phyloP scores from a whole-genome alignment of 2,888 invertebrate species.

The Alloscopus bannaensis region DNA sequence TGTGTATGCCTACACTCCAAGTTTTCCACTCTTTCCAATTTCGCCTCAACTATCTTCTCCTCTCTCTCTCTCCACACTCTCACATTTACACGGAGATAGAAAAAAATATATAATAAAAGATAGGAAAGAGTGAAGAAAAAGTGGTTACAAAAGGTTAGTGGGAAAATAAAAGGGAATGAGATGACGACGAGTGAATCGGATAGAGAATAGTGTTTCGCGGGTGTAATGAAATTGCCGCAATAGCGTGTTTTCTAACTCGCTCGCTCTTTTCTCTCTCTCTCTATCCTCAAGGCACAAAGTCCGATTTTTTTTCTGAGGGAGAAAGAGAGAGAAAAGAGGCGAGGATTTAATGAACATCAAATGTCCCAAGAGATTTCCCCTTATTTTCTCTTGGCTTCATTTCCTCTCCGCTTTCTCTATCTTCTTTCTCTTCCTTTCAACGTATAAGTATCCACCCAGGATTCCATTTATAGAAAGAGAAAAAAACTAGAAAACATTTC shows the following conservation, averaged over 20 bases:
- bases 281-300: slow-evolving; percentile 57
- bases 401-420: slow-evolving; percentile 57
- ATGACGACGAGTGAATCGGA: slow-evolving; percentile 62
- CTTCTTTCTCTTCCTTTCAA: slow-evolving; percentile 45
- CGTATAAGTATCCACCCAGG: no score
- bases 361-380: slow-evolving; percentile 70
- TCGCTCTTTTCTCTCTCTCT: slow-evolving; percentile 29
- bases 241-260: slow-evolving; percentile 58
- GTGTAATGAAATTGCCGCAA: slow-evolving; percentile 69
- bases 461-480: no score
- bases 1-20: no score
- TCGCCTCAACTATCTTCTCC: not conserved
- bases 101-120: not conserved
- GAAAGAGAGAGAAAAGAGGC: slow-evolving; percentile 56
- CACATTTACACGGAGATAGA: slow-evolving; percentile 3
- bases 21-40: not conserved
- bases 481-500: no score
- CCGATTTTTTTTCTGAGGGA: no score
- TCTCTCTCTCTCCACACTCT: no score
- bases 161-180: slow-evolving; percentile 53
- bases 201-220: slow-evolving; percentile 60
- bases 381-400: slow-evolving; percentile 65
- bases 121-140: slow-evolving; percentile 4
- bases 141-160: slow-evolving; percentile 44
- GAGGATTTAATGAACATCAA: slow-evolving; percentile 73